Base-by-base conservation (phyloP, 2,797 vertebrate species). In the Xenentodon cancila region DNA sequence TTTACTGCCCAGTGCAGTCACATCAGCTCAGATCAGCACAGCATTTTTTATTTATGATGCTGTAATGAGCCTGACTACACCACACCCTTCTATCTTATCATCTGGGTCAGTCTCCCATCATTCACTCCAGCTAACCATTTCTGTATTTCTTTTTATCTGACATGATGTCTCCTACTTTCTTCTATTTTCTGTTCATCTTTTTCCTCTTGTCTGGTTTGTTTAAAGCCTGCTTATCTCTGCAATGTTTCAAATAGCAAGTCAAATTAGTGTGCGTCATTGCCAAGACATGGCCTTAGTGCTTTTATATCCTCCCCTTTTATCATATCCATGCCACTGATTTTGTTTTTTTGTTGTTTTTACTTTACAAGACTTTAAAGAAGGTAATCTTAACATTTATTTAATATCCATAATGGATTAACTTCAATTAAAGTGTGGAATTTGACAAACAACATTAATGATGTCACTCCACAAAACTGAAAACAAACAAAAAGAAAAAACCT, bases 371-470 rank as follows among this genome's bases (percentile, higher is more conserved):
- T 74, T 80, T 75, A 79, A 59, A 68, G 52, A 50, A 64, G 50
- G 37, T 49, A 60, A 48, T 60, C 45, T 64, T 68, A 77, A 66
- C 74, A 73, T 79, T 73, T 84, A 79, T 79, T 81, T 80, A 79
- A 37, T 45, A 48, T 68, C 40, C 59, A 50, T 51, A 69, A 79
- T 71, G 62, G 47, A 69, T 44, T 34, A 9, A 45, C 64, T 76
- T 77, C 75, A 83, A 79, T 88, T 84, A 84, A 84, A 76, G 51
- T 51, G 44, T 43, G 65, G 51, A 42, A 61, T 82, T 59, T 73
- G 57, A 71, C 65, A 76, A 84, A 73, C 3, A 73, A 27, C 67
- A 56, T 34, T 70, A 75, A 82, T 79, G 40, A 79, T 78, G 68
- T 78, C 56, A 59, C 60, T 58, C 65, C 64, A 59, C 49, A 18